Evolutionary conservation across 1,140 invertebrate genomes (phyloP).

Genomic region (Drosophila arawakana): DNA sequence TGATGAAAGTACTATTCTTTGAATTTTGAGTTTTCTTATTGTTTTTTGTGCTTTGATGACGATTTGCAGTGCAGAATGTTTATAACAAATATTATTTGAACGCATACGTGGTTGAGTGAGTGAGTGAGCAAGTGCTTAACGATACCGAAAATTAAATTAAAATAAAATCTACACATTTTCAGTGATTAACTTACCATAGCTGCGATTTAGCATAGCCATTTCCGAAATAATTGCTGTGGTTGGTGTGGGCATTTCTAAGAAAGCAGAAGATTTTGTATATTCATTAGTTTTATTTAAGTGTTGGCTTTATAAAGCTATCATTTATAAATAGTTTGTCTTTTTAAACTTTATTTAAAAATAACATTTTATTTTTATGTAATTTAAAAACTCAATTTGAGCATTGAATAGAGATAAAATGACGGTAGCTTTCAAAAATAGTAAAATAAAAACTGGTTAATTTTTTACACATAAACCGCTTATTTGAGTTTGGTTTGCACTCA

Average conservation of each 20-base stretch:
- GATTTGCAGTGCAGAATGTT: conserved; percentile 72
- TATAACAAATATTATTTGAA: conserved; percentile 51
- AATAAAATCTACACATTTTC: conserved; percentile 1
- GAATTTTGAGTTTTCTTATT: not conserved
- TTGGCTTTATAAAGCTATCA: not conserved
- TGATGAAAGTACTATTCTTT: conserved; percentile 12
- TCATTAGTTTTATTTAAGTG: not conserved
- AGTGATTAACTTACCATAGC: conserved; percentile 65
- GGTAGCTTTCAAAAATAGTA: no score
- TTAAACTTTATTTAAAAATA: no score
- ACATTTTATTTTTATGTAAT: no score
- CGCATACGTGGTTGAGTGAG: conserved; percentile 55
- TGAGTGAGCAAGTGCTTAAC: conserved; percentile 41
- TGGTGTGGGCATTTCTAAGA: conserved; percentile 89
- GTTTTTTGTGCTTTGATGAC: conserved; percentile 60
- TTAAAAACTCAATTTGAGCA: no score
- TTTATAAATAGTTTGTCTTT: not conserved
- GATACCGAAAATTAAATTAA: conserved; percentile 3
- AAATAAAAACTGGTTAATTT: not conserved
- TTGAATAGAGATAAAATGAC: no score
- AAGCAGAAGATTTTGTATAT: conserved; percentile 18
- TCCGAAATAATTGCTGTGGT: conserved; percentile 88
- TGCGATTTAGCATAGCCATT: conserved; percentile 76
- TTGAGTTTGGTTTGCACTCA: not conserved
- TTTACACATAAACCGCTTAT: conserved; percentile 5